A percentile compares a stretch with the other conserved stretches of the same genome.
These are phyloP conservation scores for Drosophila paulistorum DNA, from an alignment of 1,140 invertebrate genomes.

Conservation along the genomic window DNA sequence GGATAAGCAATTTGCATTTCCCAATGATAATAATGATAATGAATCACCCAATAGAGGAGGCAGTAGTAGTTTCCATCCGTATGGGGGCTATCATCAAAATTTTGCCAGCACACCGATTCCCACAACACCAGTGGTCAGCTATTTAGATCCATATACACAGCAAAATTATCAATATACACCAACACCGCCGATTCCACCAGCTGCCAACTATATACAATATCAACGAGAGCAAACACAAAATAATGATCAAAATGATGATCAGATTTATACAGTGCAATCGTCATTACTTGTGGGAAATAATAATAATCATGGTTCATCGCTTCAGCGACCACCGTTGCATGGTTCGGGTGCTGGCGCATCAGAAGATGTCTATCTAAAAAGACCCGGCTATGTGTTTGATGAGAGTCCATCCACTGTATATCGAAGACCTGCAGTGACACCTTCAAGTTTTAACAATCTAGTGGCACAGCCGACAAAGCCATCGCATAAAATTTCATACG, in stretches of 20 bases:
- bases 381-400: conserved; percentile 77
- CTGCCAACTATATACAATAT: conserved; percentile 43
- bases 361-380: conserved; percentile 66
- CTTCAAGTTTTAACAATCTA: neutral
- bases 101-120: conserved; percentile 51
- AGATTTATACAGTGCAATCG: conserved; percentile 76
- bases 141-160: conserved; percentile 76
- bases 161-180: conserved; percentile 66
- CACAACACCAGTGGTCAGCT: conserved; percentile 73
- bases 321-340: conserved; percentile 25
- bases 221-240: conserved; percentile 44
- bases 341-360: conserved; percentile 23
- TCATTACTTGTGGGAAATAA: conserved; percentile 70
- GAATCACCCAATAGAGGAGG: neutral
- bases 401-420: conserved; percentile 55
- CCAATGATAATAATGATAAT: conserved; percentile 27
- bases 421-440: conserved; percentile 46
- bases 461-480: conserved; percentile 26
- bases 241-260: conserved; percentile 41
- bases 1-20: conserved; percentile 72
- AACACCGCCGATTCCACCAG: conserved; percentile 35
- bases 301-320: conserved; percentile 9
- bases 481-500: conserved; percentile 74
- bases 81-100: conserved; percentile 28
- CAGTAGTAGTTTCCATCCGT: neutral